Percentiles rank a stretch among this genome's conserved stretches.
Conservation (phyloP, 2,888 invertebrate genomes). For the Sussaba pulchella region DNA sequence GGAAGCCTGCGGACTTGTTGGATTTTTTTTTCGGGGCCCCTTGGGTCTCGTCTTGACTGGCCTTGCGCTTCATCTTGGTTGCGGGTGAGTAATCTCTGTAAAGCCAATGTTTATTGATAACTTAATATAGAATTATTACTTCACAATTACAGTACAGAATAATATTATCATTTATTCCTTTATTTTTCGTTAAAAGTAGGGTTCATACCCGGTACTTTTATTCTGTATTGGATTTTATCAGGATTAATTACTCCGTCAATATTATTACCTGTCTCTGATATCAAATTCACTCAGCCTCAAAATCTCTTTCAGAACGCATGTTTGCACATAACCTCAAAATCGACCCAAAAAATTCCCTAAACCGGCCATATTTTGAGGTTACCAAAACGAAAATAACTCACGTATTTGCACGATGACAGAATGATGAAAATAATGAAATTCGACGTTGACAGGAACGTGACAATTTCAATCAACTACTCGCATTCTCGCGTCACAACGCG, state of each 20-base stretch:
- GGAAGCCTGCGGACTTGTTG: slow-evolving; percentile 60
- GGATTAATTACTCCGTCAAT: too few species aligned
- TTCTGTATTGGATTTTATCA: too few species aligned
- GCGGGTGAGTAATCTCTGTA: neutral
- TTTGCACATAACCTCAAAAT: slow-evolving; percentile 30
- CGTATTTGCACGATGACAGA: neutral
- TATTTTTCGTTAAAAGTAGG: too few species aligned
- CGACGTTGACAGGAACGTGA: neutral
- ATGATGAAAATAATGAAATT: neutral
- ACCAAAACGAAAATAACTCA: slow-evolving; percentile 6
- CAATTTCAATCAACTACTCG: slow-evolving; percentile 11
- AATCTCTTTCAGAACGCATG: slow-evolving; percentile 10
- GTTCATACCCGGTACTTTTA: too few species aligned
- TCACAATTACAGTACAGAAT: neutral
- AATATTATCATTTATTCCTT: neutral
- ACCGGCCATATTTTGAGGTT: neutral
- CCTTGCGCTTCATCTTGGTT: slow-evolving; percentile 61
- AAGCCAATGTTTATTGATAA: neutral
- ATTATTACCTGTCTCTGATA: neutral
- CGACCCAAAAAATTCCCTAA: slow-evolving; percentile 1
- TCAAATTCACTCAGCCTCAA: neutral
- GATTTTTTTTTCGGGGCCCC: slow-evolving; percentile 36
- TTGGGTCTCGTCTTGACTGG: slow-evolving; percentile 15
- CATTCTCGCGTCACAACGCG: slow-evolving; percentile 10
- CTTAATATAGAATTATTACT: neutral